phyloP scores from a whole-genome alignment of 2,113 vertebrate species.

The Fregetta grallaria region DNA sequence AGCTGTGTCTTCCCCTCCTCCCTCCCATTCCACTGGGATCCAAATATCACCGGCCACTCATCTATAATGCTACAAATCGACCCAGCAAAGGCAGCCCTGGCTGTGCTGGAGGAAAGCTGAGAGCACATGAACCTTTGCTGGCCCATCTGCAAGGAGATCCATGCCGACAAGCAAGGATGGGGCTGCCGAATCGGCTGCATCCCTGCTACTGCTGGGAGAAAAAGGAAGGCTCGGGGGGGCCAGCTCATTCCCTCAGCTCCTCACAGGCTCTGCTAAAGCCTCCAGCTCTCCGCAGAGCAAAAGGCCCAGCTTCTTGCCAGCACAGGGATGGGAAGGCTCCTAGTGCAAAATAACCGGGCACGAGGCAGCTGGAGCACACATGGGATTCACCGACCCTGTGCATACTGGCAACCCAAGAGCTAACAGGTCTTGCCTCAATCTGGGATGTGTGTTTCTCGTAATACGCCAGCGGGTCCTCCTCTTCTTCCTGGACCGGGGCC shows the following conservation, averaged over 20 bases:
- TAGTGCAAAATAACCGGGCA: fast-evolving
- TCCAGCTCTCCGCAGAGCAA: not conserved
- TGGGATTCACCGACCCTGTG: fast-evolving
- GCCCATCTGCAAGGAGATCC: not conserved
- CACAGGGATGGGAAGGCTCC: not conserved
- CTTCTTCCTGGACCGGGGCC: slow-evolving; percentile 76
- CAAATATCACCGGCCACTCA: fast-evolving
- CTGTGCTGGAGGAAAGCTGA: not conserved
- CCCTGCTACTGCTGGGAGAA: not conserved
- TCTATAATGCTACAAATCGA: fast-evolving
- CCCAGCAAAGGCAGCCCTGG: not conserved
- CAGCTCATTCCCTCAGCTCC: not conserved
- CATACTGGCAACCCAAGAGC: not conserved
- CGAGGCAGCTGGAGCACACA: not conserved
- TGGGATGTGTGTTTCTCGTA: slow-evolving; percentile 90
- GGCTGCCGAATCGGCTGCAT: not conserved
- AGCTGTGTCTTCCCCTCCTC: not conserved
- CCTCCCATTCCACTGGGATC: not conserved
- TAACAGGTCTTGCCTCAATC: slow-evolving; percentile 80
- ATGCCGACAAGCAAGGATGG: not conserved
- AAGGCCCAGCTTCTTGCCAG: not conserved
- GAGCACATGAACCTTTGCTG: fast-evolving
- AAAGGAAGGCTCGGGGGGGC: not conserved
- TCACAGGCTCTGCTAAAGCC: not conserved
- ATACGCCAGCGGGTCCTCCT: slow-evolving; percentile 90